Conservation (phyloP, 1,140 invertebrate genomes). For the Sycophila sp. region DNA sequence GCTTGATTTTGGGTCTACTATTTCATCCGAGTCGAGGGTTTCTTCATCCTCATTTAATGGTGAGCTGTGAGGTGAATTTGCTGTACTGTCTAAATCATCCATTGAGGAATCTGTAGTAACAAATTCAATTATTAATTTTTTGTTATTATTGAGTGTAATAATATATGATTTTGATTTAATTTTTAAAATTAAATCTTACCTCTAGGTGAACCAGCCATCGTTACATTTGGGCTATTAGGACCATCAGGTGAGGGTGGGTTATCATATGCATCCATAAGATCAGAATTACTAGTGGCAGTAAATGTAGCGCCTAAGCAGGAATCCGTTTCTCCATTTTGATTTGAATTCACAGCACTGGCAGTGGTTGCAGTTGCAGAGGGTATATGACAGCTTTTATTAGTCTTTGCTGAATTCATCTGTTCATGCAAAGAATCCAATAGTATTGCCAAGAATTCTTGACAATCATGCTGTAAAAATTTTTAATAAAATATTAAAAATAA, state of each 20-base stretch:
- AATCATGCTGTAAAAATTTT: slow-evolving; percentile 71
- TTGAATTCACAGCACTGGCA: slow-evolving; percentile 56
- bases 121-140: no score
- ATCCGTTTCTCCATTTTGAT: slow-evolving; percentile 50
- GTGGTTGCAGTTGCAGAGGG: slow-evolving; percentile 53
- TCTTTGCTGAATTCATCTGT: slow-evolving; percentile 70
- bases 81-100: slow-evolving; percentile 56
- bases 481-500: slow-evolving; percentile 1
- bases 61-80: slow-evolving; percentile 56
- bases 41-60: slow-evolving; percentile 57
- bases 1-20: slow-evolving; percentile 51
- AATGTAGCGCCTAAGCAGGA: slow-evolving; percentile 42
- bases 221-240: slow-evolving; percentile 58
- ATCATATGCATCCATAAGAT: slow-evolving; percentile 54
- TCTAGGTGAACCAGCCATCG: slow-evolving; percentile 60
- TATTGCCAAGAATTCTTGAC: slow-evolving; percentile 79
- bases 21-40: slow-evolving; percentile 57
- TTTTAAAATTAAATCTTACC: slow-evolving; percentile 45
- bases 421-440: slow-evolving; percentile 76
- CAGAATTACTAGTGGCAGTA: slow-evolving; percentile 53
- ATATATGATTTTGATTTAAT: no score
- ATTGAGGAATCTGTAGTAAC: slow-evolving; percentile 55
- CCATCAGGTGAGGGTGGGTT: slow-evolving; percentile 53
- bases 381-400: slow-evolving; percentile 54
- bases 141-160: no score